Percentiles rank a stretch among this genome's conserved stretches.
Evolutionary conservation across 2,113 vertebrate genomes (phyloP).

Genomic region (Tachycineta bicolor): DNA sequence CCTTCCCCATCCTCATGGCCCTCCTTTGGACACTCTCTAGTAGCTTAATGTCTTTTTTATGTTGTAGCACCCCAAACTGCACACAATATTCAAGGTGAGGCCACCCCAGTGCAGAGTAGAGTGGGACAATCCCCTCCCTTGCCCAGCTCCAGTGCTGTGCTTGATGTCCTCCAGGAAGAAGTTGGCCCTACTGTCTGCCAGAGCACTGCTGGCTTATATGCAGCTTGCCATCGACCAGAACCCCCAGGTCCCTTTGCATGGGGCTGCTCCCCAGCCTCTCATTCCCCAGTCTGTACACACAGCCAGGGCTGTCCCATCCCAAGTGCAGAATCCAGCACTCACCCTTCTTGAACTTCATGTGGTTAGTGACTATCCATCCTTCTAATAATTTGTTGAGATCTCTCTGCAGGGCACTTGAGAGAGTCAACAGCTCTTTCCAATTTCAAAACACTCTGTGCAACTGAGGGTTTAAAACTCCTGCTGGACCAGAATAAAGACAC

Average conservation of each 20-base stretch:
- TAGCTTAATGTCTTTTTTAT: not conserved
- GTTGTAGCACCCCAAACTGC: not conserved
- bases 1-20: not conserved
- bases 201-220: not conserved
- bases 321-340: not conserved
- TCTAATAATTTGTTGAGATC: not conserved
- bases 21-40: not conserved
- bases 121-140: fast-evolving
- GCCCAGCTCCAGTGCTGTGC: fast-evolving
- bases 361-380: too few relatives aligned
- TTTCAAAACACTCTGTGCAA: not conserved
- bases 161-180: fast-evolving
- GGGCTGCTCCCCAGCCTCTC: not conserved
- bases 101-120: fast-evolving
- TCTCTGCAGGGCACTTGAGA: not conserved
- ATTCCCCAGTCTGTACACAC: not conserved
- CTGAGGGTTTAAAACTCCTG: not conserved
- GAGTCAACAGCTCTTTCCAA: not conserved
- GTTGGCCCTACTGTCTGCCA: not conserved
- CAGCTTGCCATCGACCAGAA: fast-evolving
- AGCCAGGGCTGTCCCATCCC: not conserved
- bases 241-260: not conserved
- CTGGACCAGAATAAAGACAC: not conserved
- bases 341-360: not conserved
- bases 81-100: fast-evolving